Evolutionary conservation across 2,797 vertebrate species (phyloP).

Genomic region (Propithecus perrieri): DNA sequence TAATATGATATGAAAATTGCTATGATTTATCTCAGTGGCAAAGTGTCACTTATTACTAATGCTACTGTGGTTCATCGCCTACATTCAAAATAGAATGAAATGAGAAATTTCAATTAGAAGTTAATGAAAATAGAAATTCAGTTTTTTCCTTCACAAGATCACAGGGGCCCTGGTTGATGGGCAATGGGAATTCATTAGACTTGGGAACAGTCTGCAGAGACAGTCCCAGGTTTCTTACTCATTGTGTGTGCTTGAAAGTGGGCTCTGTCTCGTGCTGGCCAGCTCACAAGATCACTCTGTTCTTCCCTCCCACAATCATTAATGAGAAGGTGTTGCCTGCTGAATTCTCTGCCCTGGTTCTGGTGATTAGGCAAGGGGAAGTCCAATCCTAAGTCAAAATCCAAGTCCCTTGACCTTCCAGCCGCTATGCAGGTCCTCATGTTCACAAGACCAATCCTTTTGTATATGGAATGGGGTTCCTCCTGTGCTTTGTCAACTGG

Average conservation of each 20-base stretch:
- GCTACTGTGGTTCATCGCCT: background rate
- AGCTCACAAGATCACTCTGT: background rate
- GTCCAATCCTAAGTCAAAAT: background rate
- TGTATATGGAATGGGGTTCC: background rate
- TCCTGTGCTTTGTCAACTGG: background rate
- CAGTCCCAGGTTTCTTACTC: background rate
- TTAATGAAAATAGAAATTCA: conserved; percentile 52
- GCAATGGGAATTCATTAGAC: background rate
- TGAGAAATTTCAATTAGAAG: conserved; percentile 51
- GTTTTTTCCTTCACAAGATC: background rate
- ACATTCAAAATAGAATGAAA: conserved; percentile 24
- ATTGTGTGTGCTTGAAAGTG: background rate
- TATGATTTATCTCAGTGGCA: conserved; percentile 9
- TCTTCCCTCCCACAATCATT: background rate
- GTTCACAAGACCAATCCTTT: background rate
- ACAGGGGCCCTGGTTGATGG: background rate
- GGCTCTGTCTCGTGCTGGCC: background rate
- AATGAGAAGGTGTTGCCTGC: background rate
- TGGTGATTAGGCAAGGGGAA: background rate
- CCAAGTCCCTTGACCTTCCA: background rate
- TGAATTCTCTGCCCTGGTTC: background rate
- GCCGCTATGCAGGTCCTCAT: background rate
- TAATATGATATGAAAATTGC: conserved; percentile 1
- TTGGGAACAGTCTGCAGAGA: background rate
- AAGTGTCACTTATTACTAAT: background rate